Evolutionary conservation across 2,888 invertebrate genomes (phyloP).

Genomic region (Heliconius erato): DNA sequence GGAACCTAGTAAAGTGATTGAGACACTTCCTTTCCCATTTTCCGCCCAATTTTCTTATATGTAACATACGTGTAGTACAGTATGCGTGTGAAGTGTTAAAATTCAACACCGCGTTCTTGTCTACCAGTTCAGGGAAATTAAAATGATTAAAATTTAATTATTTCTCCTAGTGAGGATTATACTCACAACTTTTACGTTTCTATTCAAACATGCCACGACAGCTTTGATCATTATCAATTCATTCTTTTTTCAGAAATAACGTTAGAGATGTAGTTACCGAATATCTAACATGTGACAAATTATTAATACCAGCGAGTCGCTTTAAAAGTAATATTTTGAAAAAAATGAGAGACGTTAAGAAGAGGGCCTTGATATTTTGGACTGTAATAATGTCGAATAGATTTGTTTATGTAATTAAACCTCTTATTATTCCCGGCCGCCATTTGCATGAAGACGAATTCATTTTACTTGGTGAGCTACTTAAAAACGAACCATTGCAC

Average conservation of each 20-base stretch:
- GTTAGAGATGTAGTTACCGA: slow-evolving; percentile 58
- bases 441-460: slow-evolving; percentile 49
- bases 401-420: slow-evolving; percentile 57
- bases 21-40: neutral
- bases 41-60: neutral
- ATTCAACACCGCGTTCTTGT: no score
- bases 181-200: no score
- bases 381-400: slow-evolving; percentile 61
- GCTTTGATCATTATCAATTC: neutral
- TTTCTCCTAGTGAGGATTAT: no score
- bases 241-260: slow-evolving; percentile 54
- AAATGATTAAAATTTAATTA: no score
- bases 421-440: slow-evolving; percentile 59
- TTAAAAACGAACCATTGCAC: neutral
- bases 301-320: slow-evolving; percentile 55
- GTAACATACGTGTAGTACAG: no score
- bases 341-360: slow-evolving; percentile 61
- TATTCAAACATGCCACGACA: neutral
- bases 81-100: no score
- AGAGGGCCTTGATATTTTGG: slow-evolving; percentile 65
- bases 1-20: no score
- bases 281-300: slow-evolving; percentile 56
- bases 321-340: slow-evolving; percentile 59
- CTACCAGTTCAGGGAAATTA: no score
- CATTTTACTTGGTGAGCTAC: slow-evolving; percentile 14